These are phyloP conservation scores for Cephus rjabovi DNA, from an alignment of 2,888 invertebrate species.

Conservation along the genomic window DNA sequence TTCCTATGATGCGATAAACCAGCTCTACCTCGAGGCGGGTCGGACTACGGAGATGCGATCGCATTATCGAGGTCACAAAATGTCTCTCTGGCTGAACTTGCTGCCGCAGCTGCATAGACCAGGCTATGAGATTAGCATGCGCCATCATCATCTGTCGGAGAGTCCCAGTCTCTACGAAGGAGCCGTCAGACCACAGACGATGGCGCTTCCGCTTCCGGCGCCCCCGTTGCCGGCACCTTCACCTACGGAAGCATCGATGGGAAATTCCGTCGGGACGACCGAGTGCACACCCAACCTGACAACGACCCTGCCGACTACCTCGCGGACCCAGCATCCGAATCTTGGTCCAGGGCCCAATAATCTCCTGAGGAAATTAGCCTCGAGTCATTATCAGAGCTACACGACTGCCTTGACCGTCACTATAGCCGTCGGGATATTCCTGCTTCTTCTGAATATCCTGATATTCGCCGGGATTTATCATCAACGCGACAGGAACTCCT, in stretches of 20 bases:
- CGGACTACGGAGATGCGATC: conserved; percentile 79
- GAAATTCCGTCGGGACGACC: conserved; percentile 71
- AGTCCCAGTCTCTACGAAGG: conserved; percentile 69
- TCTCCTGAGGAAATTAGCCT: conserved; percentile 80
- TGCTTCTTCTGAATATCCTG: conserved; percentile 82
- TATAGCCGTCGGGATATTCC: conserved; percentile 86
- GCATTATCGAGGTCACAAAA: conserved; percentile 94
- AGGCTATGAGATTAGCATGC: conserved; percentile 87
- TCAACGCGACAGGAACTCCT: conserved; percentile 75
- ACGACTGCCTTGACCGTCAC: conserved; percentile 90
- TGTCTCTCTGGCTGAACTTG: conserved; percentile 92
- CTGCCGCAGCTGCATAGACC: conserved; percentile 91
- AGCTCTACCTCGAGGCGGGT: conserved; percentile 80
- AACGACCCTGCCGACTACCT: conserved; percentile 44
- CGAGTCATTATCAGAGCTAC: conserved; percentile 88
- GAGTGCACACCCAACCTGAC: conserved; percentile 80
- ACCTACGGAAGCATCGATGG: conserved; percentile 67
- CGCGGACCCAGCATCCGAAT: conserved; percentile 49
- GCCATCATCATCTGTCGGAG: conserved; percentile 88
- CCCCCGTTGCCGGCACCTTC: conserved; percentile 68
- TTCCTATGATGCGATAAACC: conserved; percentile 90
- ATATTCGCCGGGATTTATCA: conserved; percentile 92
- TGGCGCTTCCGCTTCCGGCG: conserved; percentile 73
- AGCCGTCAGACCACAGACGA: conserved; percentile 80
- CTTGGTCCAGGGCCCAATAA: conserved; percentile 76